Evolutionary conservation across 1,140 invertebrate species (phyloP), one percentile per base, ranked within the genome.

Genomic region (Brachionus rubens): DNA sequence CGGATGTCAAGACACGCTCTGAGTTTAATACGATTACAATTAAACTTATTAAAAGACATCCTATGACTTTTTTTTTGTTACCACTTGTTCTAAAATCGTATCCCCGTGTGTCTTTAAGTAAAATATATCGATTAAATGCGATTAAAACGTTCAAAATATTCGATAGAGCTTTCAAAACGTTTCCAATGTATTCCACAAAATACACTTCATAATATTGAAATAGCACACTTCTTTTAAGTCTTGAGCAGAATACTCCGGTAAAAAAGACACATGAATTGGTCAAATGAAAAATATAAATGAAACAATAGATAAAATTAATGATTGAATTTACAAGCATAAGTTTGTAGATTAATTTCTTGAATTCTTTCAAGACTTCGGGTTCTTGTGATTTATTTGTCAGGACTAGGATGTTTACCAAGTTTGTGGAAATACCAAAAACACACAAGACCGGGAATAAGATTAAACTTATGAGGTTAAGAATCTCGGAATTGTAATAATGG

Each of bases 261-360:
- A 62, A 62, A 0, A 30, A 62, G 0, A 62, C 30, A 36, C 56
- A 62, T 41, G 56, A 36, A 9, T 30, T 62, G n/a, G 6, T 6
- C n/a, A 62, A 30, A n/a, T 62, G 56, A 9, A 65, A 3, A 9
- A 65, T 9, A 46, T 65, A 43, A 5, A 65, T 65, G 7, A 43
- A 14, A 43, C 59, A 43, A 65, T 65, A 65, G 3, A 43, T 10
- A 21, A 65, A 65, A 65, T 65, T 65, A 12, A 65, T 43, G 24
- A 5, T 14, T 24, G 59, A 65, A 26, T 65, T 65, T 43, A 65
- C 12, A 5, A 19, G 24, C 59, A 65, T 65, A n/a, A 65, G 2
- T 24, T 43, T 26, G 43, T 24, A 43, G 1, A 41, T 41, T 41
- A 9, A 43, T 12, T 26, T 43, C 12, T 65, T 21, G 19, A 19